A percentile compares a stretch with the other conserved stretches of the same genome.
Conservation (phyloP, 2,113 vertebrate species). For the Ochotona princeps region DNA sequence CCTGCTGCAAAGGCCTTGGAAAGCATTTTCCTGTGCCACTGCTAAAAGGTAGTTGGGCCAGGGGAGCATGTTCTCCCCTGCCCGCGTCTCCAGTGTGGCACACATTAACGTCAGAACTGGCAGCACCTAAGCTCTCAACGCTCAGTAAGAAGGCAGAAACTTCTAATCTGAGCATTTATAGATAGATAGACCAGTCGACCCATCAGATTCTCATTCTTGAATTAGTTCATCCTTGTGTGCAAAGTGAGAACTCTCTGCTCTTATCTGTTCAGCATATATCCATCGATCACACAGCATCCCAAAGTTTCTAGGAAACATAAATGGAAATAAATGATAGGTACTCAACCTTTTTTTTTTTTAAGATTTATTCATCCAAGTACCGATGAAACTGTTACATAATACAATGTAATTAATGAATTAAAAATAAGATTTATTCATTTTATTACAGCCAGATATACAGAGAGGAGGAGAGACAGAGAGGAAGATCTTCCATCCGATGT, state of each 20-base stretch:
- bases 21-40: neutral
- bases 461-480: too few relatives aligned
- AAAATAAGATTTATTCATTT: too few relatives aligned
- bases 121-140: neutral
- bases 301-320: conserved; percentile 2
- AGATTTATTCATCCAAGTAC: too few relatives aligned
- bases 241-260: conserved; percentile 35
- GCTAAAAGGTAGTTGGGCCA: neutral
- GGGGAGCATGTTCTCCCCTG: neutral
- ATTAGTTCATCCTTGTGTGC: neutral
- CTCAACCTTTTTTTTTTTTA: too few relatives aligned
- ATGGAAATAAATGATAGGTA: neutral
- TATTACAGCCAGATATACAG: too few relatives aligned
- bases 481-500: too few relatives aligned
- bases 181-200: neutral
- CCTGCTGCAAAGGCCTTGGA: neutral
- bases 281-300: neutral
- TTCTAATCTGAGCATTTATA: conserved; percentile 5
- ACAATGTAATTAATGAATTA: too few relatives aligned
- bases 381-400: too few relatives aligned
- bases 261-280: conserved; percentile 9
- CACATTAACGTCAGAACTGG: neutral
- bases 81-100: neutral
- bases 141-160: neutral
- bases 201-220: neutral